A percentile compares a stretch with the other conserved stretches of the same genome.
Conservation (phyloP, 2,888 invertebrate genomes). For the Anodontia alba region DNA sequence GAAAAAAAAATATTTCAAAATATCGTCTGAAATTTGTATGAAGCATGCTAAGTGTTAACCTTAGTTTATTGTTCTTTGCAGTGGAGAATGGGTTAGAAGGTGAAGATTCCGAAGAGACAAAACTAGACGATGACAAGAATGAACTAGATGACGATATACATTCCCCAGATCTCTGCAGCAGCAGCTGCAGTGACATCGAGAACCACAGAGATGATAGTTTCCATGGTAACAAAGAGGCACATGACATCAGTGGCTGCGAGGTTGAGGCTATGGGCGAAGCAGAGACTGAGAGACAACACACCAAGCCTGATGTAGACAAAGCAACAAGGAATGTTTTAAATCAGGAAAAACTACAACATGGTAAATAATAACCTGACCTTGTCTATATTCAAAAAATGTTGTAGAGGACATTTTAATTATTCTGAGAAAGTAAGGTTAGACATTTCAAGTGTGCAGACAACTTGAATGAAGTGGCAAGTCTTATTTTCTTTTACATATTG, state of each 20-base stretch:
- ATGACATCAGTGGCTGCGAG: constrained; percentile 12
- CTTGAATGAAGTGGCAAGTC: too few species aligned
- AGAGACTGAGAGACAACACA: neutral
- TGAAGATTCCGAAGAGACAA: constrained; percentile 52
- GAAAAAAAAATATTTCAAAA: too few species aligned
- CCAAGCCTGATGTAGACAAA: neutral
- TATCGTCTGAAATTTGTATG: too few species aligned
- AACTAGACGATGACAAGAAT: constrained; percentile 58
- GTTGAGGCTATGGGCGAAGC: neutral
- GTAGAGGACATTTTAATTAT: too few species aligned
- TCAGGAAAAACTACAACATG: neutral
- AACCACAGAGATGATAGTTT: constrained; percentile 14
- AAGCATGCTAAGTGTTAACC: too few species aligned
- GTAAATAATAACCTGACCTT: too few species aligned
- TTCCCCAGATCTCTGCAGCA: constrained; percentile 10
- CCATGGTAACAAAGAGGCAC: constrained; percentile 25
- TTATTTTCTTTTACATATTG: too few species aligned
- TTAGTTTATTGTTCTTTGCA: constrained; percentile 25
- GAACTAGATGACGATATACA: constrained; percentile 35
- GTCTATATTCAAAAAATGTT: too few species aligned
- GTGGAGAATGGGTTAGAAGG: constrained; percentile 66
- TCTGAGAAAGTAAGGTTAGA: too few species aligned
- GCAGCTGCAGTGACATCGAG: constrained; percentile 5
- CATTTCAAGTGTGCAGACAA: too few species aligned
- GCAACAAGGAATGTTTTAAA: neutral